These are phyloP conservation scores for Eupithecia abbreviata DNA, from an alignment of 2,888 invertebrate species.

Conservation along the genomic window DNA sequence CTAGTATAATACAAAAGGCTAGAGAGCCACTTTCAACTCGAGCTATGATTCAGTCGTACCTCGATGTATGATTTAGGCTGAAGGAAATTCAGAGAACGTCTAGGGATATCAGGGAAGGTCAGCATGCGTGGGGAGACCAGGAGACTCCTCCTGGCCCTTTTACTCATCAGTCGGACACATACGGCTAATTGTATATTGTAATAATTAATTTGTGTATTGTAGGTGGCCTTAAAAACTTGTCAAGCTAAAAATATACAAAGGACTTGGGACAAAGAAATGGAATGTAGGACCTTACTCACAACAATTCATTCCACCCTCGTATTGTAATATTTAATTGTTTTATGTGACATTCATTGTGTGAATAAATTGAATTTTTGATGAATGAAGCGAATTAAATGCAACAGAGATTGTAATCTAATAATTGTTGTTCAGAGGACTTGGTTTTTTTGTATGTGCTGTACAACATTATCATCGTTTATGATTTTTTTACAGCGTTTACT, in stretches of 20 bases:
- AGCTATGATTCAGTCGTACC: background rate
- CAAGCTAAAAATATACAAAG: slow-evolving; percentile 29
- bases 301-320: slow-evolving; percentile 37
- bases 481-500: too few species aligned
- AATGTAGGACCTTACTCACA: slow-evolving; percentile 34
- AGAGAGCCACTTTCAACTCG: background rate
- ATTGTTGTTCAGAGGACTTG: background rate
- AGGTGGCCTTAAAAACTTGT: background rate
- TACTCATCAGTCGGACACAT: background rate
- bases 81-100: background rate
- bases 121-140: background rate
- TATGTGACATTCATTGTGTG: slow-evolving; percentile 40
- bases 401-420: background rate
- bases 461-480: too few species aligned
- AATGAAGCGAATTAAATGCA: slow-evolving; percentile 24
- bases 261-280: slow-evolving; percentile 38
- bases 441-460: background rate
- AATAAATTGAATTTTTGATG: slow-evolving; percentile 39
- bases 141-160: background rate
- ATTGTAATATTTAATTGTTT: slow-evolving; percentile 41
- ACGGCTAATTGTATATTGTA: background rate
- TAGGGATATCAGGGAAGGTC: background rate
- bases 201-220: too few species aligned
- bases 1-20: too few species aligned
- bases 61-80: too few species aligned